Percentiles rank a stretch among this genome's conserved stretches.
Evolutionary conservation across 1,140 invertebrate genomes (phyloP).

Genomic region (Tetramorium parvispinum): DNA sequence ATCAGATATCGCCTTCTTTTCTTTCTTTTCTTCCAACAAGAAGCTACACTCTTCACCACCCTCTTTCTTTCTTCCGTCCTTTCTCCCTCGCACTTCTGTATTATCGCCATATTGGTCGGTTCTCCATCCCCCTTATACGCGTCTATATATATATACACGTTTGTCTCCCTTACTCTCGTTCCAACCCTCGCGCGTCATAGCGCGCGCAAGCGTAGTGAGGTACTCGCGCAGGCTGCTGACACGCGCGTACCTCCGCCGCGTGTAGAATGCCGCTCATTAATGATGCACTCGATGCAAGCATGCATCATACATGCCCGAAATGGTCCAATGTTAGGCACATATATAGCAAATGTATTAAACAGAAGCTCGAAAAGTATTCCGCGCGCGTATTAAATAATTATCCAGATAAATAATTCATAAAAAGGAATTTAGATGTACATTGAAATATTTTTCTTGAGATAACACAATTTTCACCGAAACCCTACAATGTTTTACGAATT

Average conservation of each 20-base stretch:
- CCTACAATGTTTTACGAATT: neutral
- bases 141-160: slow-evolving; percentile 6
- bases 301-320: slow-evolving; percentile 36
- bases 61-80: slow-evolving; percentile 6
- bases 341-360: neutral
- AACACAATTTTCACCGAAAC: neutral
- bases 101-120: slow-evolving; percentile 57
- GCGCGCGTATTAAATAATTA: neutral
- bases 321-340: neutral
- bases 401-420: neutral
- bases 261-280: slow-evolving; percentile 55
- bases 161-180: slow-evolving; percentile 34
- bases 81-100: slow-evolving; percentile 18
- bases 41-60: neutral
- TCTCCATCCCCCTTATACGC: slow-evolving; percentile 23
- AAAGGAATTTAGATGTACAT: neutral
- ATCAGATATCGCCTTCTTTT: slow-evolving; percentile 21
- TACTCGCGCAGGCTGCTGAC: slow-evolving; percentile 53
- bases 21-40: neutral
- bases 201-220: slow-evolving; percentile 54
- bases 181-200: slow-evolving; percentile 58
- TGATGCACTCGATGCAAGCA: slow-evolving; percentile 36
- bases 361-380: neutral
- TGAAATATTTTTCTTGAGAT: neutral
- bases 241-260: slow-evolving; percentile 48